Evolutionary conservation across 2,888 invertebrate genomes (phyloP), one percentile per base, ranked within the genome.

Genomic region (Aphelenchoides bicaudatus): DNA sequence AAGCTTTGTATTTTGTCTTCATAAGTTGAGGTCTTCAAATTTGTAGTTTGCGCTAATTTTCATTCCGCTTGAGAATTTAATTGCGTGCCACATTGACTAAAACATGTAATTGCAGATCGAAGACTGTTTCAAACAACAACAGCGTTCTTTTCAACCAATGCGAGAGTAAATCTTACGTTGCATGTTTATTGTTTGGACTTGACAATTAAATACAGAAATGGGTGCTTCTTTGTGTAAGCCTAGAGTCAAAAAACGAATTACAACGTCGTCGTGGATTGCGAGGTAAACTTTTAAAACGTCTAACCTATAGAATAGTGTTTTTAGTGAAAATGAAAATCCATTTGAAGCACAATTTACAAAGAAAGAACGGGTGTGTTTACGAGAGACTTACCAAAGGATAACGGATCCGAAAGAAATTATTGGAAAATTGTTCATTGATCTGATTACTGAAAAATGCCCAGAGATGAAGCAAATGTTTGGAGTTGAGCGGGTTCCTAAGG

Each of bases 401-500:
- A 46, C 31, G 21, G 23, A 77, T 30, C 73, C 77, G 10, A 77
- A 78, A 47, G 77, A 77, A 34, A 62, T 76, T n/a, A 66, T 77
- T 38, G 77, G 75, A 0, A 47, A 60, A 8, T 70, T 77, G 13
- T 77, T 76, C 55, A 65, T 75, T 30, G 77, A 77, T 37, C 71
- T 77, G 46, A 71, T 77, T 48, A 71, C 68, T 55, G 77, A 77
- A 30, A 47, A 69, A 25, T 73, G 70, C 43, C 75, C 77, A 8
- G 74, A 78, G 50, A 57, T 77, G 25, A 72, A 73, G 51, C 71
- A 68, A 62, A 70, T 77, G 8, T 77, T 77, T 51, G 77, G 77
- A 2, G 77, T 75, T 5, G 75, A 78, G 31, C 63, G 77, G 23
- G 77, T 70, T 29, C 77, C 77, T 4, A 71, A 72, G 57, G 70